A percentile compares a stretch with the other conserved stretches of the same genome.
Conservation (phyloP, 2,888 invertebrate genomes). For the Sussaba pulchella region DNA sequence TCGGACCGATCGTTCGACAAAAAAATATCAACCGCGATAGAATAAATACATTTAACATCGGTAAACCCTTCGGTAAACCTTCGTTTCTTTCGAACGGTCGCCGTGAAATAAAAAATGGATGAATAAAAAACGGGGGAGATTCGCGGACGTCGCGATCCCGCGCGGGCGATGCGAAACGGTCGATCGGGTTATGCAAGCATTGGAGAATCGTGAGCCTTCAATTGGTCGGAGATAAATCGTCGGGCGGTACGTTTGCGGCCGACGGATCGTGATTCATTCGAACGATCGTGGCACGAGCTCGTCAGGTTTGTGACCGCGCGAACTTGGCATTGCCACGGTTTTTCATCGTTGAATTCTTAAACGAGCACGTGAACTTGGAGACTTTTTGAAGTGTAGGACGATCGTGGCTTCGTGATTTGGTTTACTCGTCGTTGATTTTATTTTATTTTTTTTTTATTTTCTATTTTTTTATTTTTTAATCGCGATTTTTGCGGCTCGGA, state of each 20-base stretch:
- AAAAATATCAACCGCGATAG: conserved; percentile 30
- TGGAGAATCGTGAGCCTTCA: conserved; percentile 6
- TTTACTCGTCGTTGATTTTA: too few relatives aligned
- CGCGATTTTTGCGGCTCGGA: too few relatives aligned
- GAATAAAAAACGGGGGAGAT: not conserved
- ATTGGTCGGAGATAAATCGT: conserved; percentile 24
- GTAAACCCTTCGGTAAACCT: conserved; percentile 21
- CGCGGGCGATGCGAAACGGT: not conserved
- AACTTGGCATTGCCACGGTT: conserved; percentile 41
- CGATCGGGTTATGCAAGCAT: not conserved
- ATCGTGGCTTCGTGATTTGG: too few relatives aligned
- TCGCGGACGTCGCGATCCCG: not conserved
- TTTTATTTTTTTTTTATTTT: too few relatives aligned
- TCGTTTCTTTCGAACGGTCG: conserved; percentile 9
- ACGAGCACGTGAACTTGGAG: conserved; percentile 25
- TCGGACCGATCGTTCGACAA: not conserved
- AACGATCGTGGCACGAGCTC: conserved; percentile 52
- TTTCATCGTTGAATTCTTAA: conserved; percentile 35
- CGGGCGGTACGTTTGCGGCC: conserved; percentile 19
- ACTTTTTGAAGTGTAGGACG: too few relatives aligned
- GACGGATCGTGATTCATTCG: conserved; percentile 51
- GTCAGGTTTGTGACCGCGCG: conserved; percentile 41
- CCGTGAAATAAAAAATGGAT: not conserved
- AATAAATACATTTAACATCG: conserved; percentile 45
- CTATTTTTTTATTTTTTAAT: too few relatives aligned